Evolutionary conservation across 2,888 invertebrate species (phyloP), one percentile per base, ranked within the genome.

Genomic region (Agrotis segetum): DNA sequence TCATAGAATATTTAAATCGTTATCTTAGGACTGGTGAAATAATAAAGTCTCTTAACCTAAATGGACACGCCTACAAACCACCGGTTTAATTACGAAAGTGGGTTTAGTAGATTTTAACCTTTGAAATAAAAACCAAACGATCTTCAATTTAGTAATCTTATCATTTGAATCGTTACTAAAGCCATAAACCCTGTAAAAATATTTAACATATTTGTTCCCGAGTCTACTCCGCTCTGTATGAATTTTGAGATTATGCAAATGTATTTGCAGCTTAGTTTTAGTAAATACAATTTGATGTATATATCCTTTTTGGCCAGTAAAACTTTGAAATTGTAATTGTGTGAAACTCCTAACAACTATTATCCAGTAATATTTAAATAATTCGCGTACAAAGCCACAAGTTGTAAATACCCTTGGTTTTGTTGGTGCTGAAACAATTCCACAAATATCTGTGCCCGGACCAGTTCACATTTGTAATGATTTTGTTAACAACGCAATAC

Each of bases 211-310:
- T 77, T 79, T 75, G 67, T 68, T 62, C 61, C 52, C 13, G 46
- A 70, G 58, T 63, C 21, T 21, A 13, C 59, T 63, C 16, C 24
- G 62, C 75, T 68, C 60, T 40, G 67, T 63, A 44, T 53, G 49
- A 71, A 79, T 75, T 79, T 68, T 52, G 68, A 69, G 80, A 80
- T 68, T 80, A 71, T 79, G 76, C 76, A 75, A 79, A 79, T 75
- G 66, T 71, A 79, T 79, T 66, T 71, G 67, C 68, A 80, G 76
- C 66, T 76, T 79, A 79, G 71, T 71, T 75, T 80, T 53, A 80
- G 71, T 79, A 80, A 79, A 71, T 80, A 69, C 65, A 69, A 63
- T 75, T 80, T 79, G 71, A 80, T 75, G 63, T 71, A 71, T 71
- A 71, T 68, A 64, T 71, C 59, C 71, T 69, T 66, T 80, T 76